A percentile compares a stretch with the other conserved stretches of the same genome.
phyloP scores from a whole-genome alignment of 2,113 vertebrate genomes.

The Potamarius usumacintae region DNA sequence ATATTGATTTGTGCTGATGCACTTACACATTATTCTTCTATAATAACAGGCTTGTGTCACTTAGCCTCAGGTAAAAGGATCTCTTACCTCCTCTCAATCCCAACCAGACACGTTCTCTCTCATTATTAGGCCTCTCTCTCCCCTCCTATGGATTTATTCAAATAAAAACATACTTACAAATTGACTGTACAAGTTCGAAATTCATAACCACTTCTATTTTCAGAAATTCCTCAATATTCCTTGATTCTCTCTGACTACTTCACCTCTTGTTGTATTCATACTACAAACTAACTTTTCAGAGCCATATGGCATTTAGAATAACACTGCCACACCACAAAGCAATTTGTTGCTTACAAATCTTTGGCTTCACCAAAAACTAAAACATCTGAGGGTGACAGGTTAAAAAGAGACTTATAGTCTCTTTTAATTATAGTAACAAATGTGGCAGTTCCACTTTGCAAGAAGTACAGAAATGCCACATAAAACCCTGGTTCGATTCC shows the following conservation, averaged over 20 bases:
- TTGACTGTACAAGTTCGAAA: neutral
- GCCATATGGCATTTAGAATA: neutral
- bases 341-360: neutral
- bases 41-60: constrained; percentile 13
- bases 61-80: neutral
- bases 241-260: neutral
- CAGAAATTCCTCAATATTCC: neutral
- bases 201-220: neutral
- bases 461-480: neutral
- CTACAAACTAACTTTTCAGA: neutral
- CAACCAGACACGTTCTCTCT: neutral
- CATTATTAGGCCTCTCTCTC: neutral
- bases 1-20: neutral
- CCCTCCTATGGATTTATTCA: neutral
- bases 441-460: neutral
- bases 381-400: neutral
- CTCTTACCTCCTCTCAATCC: neutral
- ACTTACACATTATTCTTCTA: constrained; percentile 1
- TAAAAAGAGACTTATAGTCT: neutral
- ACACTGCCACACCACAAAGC: neutral
- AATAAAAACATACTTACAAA: neutral
- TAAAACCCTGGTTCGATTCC: neutral
- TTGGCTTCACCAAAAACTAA: neutral
- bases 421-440: neutral
- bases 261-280: neutral